phyloP scores from a whole-genome alignment of 2,797 vertebrate genomes.

The Peromyscus nudipes region DNA sequence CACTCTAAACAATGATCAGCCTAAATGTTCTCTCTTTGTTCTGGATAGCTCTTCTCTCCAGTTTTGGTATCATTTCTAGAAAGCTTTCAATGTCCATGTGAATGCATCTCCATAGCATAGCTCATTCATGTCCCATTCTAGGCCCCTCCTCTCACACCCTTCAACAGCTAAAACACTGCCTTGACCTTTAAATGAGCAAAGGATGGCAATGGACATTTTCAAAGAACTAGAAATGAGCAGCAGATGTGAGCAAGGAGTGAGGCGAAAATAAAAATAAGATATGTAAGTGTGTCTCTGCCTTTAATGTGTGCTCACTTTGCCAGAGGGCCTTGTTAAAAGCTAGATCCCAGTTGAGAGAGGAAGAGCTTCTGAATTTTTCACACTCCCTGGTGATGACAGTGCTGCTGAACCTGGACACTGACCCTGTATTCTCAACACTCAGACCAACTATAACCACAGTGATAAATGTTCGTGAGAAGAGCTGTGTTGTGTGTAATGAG shows the following conservation, averaged over 20 bases:
- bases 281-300: neutral
- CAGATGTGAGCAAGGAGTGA: neutral
- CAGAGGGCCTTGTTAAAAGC: slow-evolving; percentile 1
- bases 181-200: slow-evolving; percentile 42
- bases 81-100: neutral
- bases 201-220: neutral
- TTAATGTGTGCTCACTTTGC: neutral
- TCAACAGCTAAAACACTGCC: neutral
- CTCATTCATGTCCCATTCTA: neutral
- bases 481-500: neutral
- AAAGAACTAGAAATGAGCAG: neutral
- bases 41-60: too few relatives aligned
- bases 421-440: neutral
- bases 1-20: neutral
- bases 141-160: neutral
- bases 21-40: slow-evolving; percentile 32
- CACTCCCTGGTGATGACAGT: neutral
- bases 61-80: slow-evolving; percentile 11
- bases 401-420: neutral
- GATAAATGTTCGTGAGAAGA: neutral
- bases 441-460: neutral
- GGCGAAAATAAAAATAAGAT: neutral
- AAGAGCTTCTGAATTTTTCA: neutral
- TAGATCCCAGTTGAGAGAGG: neutral
- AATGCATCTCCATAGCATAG: neutral